A percentile compares a stretch with the other conserved stretches of the same genome.
Conservation (phyloP, 2,113 vertebrate species). For the Illadopsis cleaveri region DNA sequence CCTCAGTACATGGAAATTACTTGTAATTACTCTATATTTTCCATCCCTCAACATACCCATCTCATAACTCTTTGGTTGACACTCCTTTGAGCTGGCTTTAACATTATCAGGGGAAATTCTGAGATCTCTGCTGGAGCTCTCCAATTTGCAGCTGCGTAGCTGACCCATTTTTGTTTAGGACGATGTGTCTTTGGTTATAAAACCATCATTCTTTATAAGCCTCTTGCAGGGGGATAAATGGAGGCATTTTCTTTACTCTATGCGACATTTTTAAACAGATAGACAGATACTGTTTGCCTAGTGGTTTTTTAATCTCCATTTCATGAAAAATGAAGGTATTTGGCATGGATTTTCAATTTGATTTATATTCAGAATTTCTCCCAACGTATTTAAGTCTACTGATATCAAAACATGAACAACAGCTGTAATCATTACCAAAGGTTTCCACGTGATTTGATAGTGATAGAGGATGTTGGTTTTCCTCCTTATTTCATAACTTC, state of each 20-base stretch:
- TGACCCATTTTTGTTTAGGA: constrained; percentile 45
- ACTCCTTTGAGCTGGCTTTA: neutral
- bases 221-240: constrained; percentile 22
- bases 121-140: constrained; percentile 35
- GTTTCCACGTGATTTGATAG: constrained; percentile 23
- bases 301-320: constrained; percentile 58
- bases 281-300: constrained; percentile 40
- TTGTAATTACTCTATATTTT: constrained; percentile 62
- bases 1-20: constrained; percentile 50
- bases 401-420: constrained; percentile 14
- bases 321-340: constrained; percentile 62
- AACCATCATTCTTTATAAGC: constrained; percentile 59
- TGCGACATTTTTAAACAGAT: constrained; percentile 41
- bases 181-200: constrained; percentile 57
- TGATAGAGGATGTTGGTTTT: neutral
- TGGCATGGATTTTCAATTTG: constrained; percentile 25
- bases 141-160: constrained; percentile 4
- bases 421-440: constrained; percentile 29
- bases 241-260: constrained; percentile 6
- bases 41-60: neutral
- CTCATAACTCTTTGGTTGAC: constrained; percentile 13
- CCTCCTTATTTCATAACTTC: constrained; percentile 32
- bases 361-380: constrained; percentile 62
- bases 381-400: neutral
- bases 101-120: constrained; percentile 13